A percentile compares a stretch with the other conserved stretches of the same genome.
These are phyloP conservation scores for Amphiduros pacificus DNA, from an alignment of 2,888 invertebrate species.

Conservation along the genomic window DNA sequence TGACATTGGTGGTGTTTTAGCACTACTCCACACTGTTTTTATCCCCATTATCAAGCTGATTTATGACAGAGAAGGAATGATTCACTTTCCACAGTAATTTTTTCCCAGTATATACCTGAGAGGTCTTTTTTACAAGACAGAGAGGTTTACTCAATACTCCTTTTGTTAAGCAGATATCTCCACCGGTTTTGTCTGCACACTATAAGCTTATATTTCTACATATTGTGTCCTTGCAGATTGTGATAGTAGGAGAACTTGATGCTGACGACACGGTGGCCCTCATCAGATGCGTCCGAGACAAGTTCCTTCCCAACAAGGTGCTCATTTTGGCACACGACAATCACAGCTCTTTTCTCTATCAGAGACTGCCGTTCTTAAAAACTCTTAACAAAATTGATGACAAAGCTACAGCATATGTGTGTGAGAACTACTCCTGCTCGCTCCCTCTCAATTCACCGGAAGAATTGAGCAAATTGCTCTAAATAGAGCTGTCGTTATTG, in stretches of 20 bases:
- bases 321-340: conserved; percentile 65
- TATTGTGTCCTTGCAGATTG: conserved; percentile 38
- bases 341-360: conserved; percentile 53
- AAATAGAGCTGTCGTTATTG: too few relatives aligned
- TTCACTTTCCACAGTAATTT: too few relatives aligned
- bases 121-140: too few relatives aligned
- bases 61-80: too few relatives aligned
- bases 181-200: too few relatives aligned
- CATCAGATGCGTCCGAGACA: conserved; percentile 69
- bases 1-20: too few relatives aligned
- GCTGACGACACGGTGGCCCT: conserved; percentile 71
- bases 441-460: conserved; percentile 73
- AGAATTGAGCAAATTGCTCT: conserved; percentile 61
- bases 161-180: too few relatives aligned
- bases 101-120: too few relatives aligned
- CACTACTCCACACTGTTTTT: too few relatives aligned
- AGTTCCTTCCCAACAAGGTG: conserved; percentile 71
- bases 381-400: conserved; percentile 64
- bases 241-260: conserved; percentile 66
- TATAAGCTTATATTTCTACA: too few relatives aligned
- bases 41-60: too few relatives aligned
- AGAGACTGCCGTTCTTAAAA: conserved; percentile 53
- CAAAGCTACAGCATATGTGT: conserved; percentile 76
- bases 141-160: too few relatives aligned
- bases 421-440: conserved; percentile 75